These are phyloP conservation scores for Benitochromis conjunctus DNA, from an alignment of 2,113 vertebrate genomes.

Conservation along the genomic window DNA sequence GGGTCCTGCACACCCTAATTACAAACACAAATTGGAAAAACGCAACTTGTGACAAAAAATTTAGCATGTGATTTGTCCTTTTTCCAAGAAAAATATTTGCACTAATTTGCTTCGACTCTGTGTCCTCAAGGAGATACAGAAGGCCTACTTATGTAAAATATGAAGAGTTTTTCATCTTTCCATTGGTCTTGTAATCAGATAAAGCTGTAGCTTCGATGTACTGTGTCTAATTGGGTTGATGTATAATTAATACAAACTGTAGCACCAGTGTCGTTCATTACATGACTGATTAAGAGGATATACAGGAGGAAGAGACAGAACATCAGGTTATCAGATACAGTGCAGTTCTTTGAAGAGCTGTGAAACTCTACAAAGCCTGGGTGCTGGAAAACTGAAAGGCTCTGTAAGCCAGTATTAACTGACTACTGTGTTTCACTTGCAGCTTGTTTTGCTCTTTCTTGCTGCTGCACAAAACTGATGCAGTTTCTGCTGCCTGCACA, in stretches of 20 bases:
- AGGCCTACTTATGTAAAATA: conserved; percentile 8
- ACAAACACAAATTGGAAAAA: conserved; percentile 72
- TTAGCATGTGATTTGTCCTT: conserved; percentile 25
- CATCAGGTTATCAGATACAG: conserved; percentile 21
- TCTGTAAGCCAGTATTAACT: not conserved
- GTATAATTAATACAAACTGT: conserved; percentile 54
- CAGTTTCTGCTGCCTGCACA: conserved; percentile 27
- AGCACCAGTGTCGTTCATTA: conserved; percentile 35
- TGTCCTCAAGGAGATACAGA: conserved; percentile 20
- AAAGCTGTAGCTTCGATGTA: conserved; percentile 23
- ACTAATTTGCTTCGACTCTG: conserved; percentile 35
- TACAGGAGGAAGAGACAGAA: not conserved
- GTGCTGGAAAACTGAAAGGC: not conserved
- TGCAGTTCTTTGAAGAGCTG: not conserved
- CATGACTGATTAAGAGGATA: conserved; percentile 43
- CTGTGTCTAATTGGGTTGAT: conserved; percentile 57
- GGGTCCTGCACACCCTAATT: conserved; percentile 69
- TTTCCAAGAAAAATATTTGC: conserved; percentile 51
- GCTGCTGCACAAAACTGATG: not conserved
- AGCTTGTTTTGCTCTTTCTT: conserved; percentile 35
- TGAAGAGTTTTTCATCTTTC: conserved; percentile 32
- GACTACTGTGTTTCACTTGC: not conserved
- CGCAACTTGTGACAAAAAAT: conserved; percentile 54
- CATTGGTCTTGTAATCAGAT: conserved; percentile 41
- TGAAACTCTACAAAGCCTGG: not conserved